Conservation (phyloP, 2,113 vertebrate species). For the Hyperopisus bebe region DNA sequence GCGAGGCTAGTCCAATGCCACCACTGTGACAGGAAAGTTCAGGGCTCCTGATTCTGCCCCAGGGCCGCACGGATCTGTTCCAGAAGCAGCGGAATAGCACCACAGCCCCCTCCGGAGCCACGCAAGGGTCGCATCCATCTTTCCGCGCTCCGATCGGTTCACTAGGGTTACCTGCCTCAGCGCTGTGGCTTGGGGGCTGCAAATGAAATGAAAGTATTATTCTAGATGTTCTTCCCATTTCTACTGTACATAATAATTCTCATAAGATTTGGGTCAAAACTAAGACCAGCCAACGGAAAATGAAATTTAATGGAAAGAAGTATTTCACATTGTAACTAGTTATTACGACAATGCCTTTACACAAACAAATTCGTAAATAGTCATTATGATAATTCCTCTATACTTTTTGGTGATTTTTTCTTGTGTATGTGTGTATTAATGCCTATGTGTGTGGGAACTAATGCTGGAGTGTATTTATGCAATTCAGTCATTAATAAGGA, state of each 20-base stretch:
- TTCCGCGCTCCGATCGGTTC: not conserved
- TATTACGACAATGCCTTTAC: not conserved
- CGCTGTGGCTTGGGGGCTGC: not conserved
- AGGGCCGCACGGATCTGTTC: slow-evolving; percentile 55
- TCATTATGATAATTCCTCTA: not conserved
- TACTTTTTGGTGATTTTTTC: not conserved
- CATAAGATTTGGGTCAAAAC: not conserved
- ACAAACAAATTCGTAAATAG: not conserved
- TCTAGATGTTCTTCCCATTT: too few relatives aligned
- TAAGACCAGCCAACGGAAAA: not conserved
- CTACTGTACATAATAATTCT: not conserved
- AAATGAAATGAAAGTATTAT: not conserved
- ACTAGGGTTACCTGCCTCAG: not conserved
- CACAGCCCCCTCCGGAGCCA: not conserved
- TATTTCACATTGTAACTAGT: not conserved
- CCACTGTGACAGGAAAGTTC: not conserved
- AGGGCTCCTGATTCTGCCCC: slow-evolving; percentile 33
- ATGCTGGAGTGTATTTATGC: not conserved
- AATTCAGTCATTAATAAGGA: not conserved
- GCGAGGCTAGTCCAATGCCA: not conserved
- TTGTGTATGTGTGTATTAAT: not conserved
- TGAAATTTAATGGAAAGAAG: not conserved
- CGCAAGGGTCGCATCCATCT: too few relatives aligned
- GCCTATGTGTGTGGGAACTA: not conserved
- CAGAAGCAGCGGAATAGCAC: not conserved